Evolutionary conservation across 2,888 invertebrate genomes (phyloP), one percentile per base, ranked within the genome.

Genomic region (Sminthurinus aureus): DNA sequence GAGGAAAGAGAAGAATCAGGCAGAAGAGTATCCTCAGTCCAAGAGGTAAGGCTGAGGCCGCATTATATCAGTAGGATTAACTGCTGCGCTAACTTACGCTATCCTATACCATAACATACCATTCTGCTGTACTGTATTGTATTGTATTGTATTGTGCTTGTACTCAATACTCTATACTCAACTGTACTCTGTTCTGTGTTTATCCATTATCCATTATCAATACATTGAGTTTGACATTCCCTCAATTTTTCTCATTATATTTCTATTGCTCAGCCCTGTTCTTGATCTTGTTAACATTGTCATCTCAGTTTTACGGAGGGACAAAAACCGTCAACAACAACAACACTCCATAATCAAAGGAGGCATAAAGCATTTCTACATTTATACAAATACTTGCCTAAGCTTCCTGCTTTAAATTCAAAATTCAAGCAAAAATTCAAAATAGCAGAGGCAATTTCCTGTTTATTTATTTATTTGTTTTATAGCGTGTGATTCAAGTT

Each of bases 11-110:
- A 24, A 20, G 20, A n/a, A 22, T 26, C 13, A 24, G 13, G 6
- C 64, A 64, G 78, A 38, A 38, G 77, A 78, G 66, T 78, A 64
- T 78, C 78, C 78, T 78, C 78, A 78, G 78, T 78, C 78, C 64
- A 78, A 66, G 78, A 64, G 66, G 78, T 66, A 78, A 78, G 78
- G 78, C 78, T 78, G 78, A 78, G 78, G 78, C 78, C 78, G 71
- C 26, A 13, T 71, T 71, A 71, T 26, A 71, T 22, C 71, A 71
- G 24, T 13, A 71, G 71, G 71, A 71, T 71, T 71, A 13, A 24
- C 24, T 69, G 22, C n/a, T 22, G 11, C n/a, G 20, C 11, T n/a
- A n/a, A n/a, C n/a, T n/a, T n/a, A 67, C n/a, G 2, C n/a, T 67
- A 20, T 67, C 67, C 67, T n/a, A 20, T 67, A n/a, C 67, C 67